Conservation (phyloP, 2,797 vertebrate species). For the Intellagama lesueurii region DNA sequence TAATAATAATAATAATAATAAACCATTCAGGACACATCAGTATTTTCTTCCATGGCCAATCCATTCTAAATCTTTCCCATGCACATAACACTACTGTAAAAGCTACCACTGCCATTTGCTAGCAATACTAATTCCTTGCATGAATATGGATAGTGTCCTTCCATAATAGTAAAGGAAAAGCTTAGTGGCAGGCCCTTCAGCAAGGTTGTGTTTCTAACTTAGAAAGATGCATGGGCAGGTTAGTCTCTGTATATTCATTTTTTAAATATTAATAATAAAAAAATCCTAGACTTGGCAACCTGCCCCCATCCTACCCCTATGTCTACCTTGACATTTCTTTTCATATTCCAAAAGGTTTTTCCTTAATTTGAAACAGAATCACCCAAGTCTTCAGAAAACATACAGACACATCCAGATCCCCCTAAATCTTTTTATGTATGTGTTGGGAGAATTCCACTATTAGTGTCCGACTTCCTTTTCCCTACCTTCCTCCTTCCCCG, state of each 20-base stretch:
- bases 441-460: conserved; percentile 23
- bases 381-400: neutral
- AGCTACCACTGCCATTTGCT: neutral
- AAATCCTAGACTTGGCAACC: neutral
- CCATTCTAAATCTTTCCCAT: neutral
- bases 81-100: neutral
- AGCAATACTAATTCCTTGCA: neutral
- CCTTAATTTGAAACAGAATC: conserved; percentile 32
- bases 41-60: neutral
- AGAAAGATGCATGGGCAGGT: neutral
- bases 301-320: neutral
- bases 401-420: conserved; percentile 33
- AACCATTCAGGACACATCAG: neutral
- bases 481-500: conserved; percentile 14
- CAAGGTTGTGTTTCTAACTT: neutral
- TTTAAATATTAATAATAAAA: neutral
- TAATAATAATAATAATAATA: too few relatives aligned
- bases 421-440: conserved; percentile 33
- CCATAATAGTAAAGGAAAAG: neutral
- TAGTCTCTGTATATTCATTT: neutral
- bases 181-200: neutral
- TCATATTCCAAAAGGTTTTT: conserved; percentile 48
- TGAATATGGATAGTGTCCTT: neutral
- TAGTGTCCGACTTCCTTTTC: conserved; percentile 18
- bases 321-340: conserved; percentile 28